Evolutionary conservation across 2,797 vertebrate species (phyloP).

Genomic region (Thripadectes ignobilis): DNA sequence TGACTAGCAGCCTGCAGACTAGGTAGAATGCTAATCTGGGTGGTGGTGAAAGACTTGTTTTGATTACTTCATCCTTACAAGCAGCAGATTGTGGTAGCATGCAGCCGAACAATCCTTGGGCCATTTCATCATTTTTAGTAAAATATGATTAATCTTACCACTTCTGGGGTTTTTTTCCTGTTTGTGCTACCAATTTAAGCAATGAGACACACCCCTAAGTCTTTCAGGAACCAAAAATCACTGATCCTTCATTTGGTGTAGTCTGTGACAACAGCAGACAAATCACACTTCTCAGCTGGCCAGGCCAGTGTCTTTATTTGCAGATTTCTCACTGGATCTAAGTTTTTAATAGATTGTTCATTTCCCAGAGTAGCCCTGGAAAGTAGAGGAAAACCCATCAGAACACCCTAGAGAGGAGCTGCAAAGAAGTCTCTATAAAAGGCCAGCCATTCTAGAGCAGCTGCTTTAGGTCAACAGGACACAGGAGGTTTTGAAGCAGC

Average conservation of each 20-base stretch:
- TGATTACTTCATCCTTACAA: neutral
- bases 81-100: neutral
- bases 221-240: neutral
- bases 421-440: neutral
- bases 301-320: neutral
- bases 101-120: neutral
- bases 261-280: neutral
- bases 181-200: neutral
- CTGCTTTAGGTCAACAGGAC: neutral
- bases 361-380: neutral
- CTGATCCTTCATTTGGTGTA: neutral
- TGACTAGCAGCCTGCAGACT: neutral
- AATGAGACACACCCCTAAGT: neutral
- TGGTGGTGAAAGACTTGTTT: neutral
- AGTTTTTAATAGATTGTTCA: neutral
- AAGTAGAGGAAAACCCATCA: neutral
- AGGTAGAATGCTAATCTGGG: neutral
- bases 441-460: neutral
- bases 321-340: neutral
- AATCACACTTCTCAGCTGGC: neutral
- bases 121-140: neutral
- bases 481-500: neutral
- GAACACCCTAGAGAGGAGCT: neutral
- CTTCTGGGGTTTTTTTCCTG: neutral
- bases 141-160: neutral